Evolutionary conservation across 1,140 invertebrate species (phyloP), one percentile per base, ranked within the genome.

Genomic region (Solenopsis invicta): DNA sequence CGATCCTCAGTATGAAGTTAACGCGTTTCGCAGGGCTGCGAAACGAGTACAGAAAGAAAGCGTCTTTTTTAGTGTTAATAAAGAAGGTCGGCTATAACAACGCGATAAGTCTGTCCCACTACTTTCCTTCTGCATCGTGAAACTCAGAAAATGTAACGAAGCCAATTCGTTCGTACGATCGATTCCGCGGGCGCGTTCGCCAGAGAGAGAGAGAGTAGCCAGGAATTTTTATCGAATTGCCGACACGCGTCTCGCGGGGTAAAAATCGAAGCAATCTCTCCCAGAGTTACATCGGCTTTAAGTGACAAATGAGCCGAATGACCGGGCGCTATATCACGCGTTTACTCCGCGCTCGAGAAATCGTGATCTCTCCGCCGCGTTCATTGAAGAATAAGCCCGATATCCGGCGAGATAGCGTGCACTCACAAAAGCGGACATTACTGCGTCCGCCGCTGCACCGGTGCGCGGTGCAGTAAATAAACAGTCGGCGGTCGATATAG

Each of bases 381-480:
- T 52, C 37, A 37, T 61, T 48, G 67, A 61, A 61, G 80, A 16
- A 82, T 82, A 74, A 18, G 6, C 66, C 67, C 54, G 80, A 82
- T 74, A 61, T 82, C 37, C 37, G 21, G 61, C 45, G 52, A 48
- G 72, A 62, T 75, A 24, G 50, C 41, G 21, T 50, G 21, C 4
- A 88, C 41, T 69, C 41, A 34, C 18, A 12, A 41, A 59, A 74
- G n/a, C 52, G 24, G 56, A 59, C 61, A 37, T 34, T 45, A 13
- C 18, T 18, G 45, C 18, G 52, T 24, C 13, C 1, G 61, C 12
- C 69, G 34, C 13, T n/a, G 18, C 41, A n/a, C 9, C 45, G 64
- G 37, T 72, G 59, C 67, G 64, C 45, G 64, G 37, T 72, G 59
- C 67, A 71, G 72, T 88, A 81, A 81, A 89, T 86, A 88, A 88